Percentiles rank a stretch among this genome's conserved stretches.
phyloP scores from a whole-genome alignment of 1,140 invertebrate genomes.

The Drosophila neocordata region DNA sequence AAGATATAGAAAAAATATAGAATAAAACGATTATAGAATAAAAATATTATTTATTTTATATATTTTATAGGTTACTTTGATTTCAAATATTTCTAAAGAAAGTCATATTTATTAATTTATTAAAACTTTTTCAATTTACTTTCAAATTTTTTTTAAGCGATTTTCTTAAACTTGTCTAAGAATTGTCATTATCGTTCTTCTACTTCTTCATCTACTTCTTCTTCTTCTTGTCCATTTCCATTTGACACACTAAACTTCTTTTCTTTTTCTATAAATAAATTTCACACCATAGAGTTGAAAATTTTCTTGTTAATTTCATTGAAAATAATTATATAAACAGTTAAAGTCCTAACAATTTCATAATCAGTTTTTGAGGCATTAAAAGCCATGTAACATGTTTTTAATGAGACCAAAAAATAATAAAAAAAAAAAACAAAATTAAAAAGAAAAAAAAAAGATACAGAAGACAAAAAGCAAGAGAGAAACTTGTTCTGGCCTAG shows the following conservation, averaged over 20 bases:
- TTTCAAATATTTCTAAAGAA: too few species aligned
- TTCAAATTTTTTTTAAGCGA: neutral
- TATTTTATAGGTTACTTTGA: too few species aligned
- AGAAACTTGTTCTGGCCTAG: conserved; percentile 63
- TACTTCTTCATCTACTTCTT: neutral
- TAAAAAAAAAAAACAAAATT: conserved; percentile 18
- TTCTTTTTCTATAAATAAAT: neutral
- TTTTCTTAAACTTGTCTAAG: neutral
- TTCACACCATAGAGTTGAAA: conserved; percentile 22
- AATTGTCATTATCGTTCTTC: neutral
- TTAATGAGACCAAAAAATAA: conserved; percentile 65
- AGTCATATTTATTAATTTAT: neutral
- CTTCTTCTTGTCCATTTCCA: neutral
- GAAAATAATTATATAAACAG: conserved; percentile 70
- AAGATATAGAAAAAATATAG: too few species aligned
- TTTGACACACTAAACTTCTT: conserved; percentile 7
- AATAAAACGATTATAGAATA: too few species aligned
- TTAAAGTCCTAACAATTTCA: conserved; percentile 64
- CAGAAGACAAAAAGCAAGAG: conserved; percentile 33
- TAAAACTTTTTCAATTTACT: neutral
- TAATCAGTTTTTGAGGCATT: conserved; percentile 65
- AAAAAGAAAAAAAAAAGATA: conserved; percentile 14
- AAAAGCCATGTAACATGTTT: conserved; percentile 74
- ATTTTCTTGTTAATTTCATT: conserved; percentile 46
- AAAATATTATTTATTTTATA: too few species aligned